Evolutionary conservation across 1,140 invertebrate genomes (phyloP).

Genomic region (Cyphomyrmex costatus): DNA sequence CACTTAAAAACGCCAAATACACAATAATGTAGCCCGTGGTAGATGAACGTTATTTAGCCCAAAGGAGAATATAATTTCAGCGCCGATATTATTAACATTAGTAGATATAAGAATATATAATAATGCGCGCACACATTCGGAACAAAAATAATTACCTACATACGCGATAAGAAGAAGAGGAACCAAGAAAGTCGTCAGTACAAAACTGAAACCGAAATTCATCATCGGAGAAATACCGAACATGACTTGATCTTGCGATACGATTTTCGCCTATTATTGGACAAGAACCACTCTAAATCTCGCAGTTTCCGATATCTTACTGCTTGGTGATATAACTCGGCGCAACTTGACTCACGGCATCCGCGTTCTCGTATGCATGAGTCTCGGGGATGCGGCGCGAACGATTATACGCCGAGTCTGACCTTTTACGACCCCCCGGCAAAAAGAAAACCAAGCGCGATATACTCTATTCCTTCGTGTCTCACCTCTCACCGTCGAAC

Average conservation of each 20-base stretch:
- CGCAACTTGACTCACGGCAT: background rate
- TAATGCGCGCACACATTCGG: background rate
- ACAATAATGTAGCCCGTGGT: background rate
- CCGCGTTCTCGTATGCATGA: background rate
- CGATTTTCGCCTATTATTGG: background rate
- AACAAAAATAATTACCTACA: slow-evolving; percentile 74
- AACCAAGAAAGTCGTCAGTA: slow-evolving; percentile 69
- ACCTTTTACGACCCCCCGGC: background rate
- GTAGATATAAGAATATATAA: no score
- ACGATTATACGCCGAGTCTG: background rate
- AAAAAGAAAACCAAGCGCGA: background rate
- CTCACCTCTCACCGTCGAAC: no score
- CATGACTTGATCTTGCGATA: slow-evolving; percentile 43
- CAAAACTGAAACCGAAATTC: slow-evolving; percentile 72
- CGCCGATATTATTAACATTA: no score
- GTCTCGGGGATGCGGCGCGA: background rate
- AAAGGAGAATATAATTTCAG: no score
- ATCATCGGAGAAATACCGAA: slow-evolving; percentile 71
- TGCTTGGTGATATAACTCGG: slow-evolving; percentile 39
- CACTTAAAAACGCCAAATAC: slow-evolving; percentile 71
- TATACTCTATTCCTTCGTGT: background rate
- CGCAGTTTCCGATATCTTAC: background rate
- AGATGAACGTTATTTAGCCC: background rate
- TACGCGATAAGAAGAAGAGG: slow-evolving; percentile 76
- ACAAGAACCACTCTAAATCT: no score